A percentile compares a stretch with the other conserved stretches of the same genome.
These are phyloP conservation scores for Percopsis omiscomaycus DNA, from an alignment of 2,797 vertebrate species.

Conservation along the genomic window DNA sequence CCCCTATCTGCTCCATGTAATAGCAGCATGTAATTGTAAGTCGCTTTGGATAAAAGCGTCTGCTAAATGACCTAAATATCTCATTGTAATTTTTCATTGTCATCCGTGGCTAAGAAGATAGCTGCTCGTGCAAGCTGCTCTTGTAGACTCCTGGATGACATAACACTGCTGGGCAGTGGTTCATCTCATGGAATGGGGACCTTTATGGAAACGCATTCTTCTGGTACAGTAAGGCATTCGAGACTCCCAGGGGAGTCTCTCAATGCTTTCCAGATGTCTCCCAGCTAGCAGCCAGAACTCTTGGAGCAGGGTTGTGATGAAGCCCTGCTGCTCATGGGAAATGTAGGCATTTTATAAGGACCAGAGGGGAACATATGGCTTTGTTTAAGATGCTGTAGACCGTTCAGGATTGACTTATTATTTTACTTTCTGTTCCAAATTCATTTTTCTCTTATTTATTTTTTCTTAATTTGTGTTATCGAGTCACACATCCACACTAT, in stretches of 20 bases:
- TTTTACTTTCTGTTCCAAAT: not conserved
- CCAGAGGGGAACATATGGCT: slow-evolving; percentile 10
- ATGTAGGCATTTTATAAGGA: slow-evolving; percentile 28
- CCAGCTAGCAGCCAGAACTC: slow-evolving; percentile 4
- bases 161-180: slow-evolving; percentile 39
- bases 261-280: slow-evolving; percentile 68
- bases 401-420: not conserved
- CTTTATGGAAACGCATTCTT: slow-evolving; percentile 31
- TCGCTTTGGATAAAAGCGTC: no score
- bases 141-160: slow-evolving; percentile 36
- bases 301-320: slow-evolving; percentile 32
- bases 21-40: no score
- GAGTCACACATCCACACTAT: no score
- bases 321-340: slow-evolving; percentile 45
- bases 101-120: slow-evolving; percentile 12
- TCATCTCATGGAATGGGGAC: slow-evolving; percentile 34
- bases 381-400: not conserved
- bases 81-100: no score
- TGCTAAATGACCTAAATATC: no score
- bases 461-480: not conserved
- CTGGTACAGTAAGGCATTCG: slow-evolving; percentile 28
- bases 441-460: not conserved
- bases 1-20: no score
- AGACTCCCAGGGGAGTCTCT: slow-evolving; percentile 16
- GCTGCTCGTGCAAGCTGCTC: slow-evolving; percentile 29